A percentile compares a stretch with the other conserved stretches of the same genome.
Evolutionary conservation across 2,888 invertebrate genomes (phyloP).

Genomic region (Cerastis rubricosa): DNA sequence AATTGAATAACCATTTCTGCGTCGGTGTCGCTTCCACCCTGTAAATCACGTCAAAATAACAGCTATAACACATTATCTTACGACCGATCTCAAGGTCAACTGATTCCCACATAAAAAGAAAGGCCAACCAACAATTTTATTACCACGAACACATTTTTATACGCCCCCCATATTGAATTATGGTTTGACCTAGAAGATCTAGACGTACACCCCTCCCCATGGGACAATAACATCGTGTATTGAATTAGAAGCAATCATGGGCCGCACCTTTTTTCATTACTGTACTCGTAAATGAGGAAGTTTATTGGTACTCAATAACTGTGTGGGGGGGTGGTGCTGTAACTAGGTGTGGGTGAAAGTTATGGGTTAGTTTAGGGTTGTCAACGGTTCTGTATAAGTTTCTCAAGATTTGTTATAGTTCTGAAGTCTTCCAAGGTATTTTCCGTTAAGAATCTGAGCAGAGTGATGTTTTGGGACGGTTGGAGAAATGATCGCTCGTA

Average conservation of each 20-base stretch:
- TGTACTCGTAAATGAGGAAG: conserved; percentile 44
- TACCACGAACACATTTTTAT: conserved; percentile 27
- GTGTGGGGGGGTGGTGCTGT: neutral
- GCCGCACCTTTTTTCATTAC: conserved; percentile 61
- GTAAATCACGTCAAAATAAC: neutral
- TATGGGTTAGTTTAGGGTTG: conserved; percentile 1
- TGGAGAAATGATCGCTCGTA: too few species aligned
- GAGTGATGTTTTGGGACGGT: too few species aligned
- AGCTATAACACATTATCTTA: neutral
- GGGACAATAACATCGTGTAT: conserved; percentile 44
- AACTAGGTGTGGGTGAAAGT: conserved; percentile 24
- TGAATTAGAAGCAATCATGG: conserved; percentile 60
- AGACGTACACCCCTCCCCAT: conserved; percentile 28
- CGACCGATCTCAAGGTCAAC: conserved; percentile 7
- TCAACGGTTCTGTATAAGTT: neutral
- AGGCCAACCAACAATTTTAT: conserved; percentile 37
- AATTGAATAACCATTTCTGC: too few species aligned
- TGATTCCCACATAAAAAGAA: neutral
- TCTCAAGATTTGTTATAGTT: too few species aligned
- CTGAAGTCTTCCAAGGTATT: too few species aligned
- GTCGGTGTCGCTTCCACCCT: too few species aligned
- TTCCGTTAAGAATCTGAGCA: too few species aligned
- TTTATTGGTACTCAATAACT: conserved; percentile 57
- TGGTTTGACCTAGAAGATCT: conserved; percentile 37
- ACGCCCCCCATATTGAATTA: conserved; percentile 28